These are phyloP conservation scores for Galerucella calmariensis DNA, from an alignment of 2,888 invertebrate genomes.

Conservation along the genomic window DNA sequence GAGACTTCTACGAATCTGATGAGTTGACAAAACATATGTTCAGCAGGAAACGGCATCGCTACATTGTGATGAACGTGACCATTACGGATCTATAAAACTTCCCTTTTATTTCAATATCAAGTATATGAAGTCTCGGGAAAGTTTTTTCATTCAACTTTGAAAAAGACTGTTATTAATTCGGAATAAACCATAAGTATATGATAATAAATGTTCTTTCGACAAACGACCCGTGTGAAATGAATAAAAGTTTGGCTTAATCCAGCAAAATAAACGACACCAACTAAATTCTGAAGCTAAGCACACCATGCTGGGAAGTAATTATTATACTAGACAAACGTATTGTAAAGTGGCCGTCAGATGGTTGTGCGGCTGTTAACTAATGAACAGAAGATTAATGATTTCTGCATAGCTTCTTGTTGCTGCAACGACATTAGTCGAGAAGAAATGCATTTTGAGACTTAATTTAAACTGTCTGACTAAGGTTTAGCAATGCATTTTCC, in stretches of 20 bases:
- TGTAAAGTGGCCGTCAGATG: slow-evolving; percentile 4
- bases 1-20: too few species aligned
- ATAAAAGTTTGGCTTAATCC: background rate
- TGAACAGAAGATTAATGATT: slow-evolving; percentile 7
- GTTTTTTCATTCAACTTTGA: too few species aligned
- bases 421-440: background rate
- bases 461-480: background rate
- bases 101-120: too few species aligned
- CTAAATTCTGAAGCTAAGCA: background rate
- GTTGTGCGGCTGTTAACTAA: slow-evolving; percentile 5
- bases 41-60: too few species aligned
- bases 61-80: too few species aligned
- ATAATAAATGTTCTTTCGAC: background rate
- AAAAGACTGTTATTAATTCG: too few species aligned
- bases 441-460: slow-evolving; percentile 3
- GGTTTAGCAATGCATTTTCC: background rate
- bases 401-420: slow-evolving; percentile 8
- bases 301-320: background rate
- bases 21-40: too few species aligned
- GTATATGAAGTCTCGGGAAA: too few species aligned
- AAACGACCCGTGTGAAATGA: background rate
- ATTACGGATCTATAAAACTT: too few species aligned
- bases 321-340: slow-evolving; percentile 10
- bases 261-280: background rate
- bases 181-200: background rate